Evolutionary conservation across 2,888 invertebrate genomes (phyloP).

Genomic region (Gandaritis pyraliata): DNA sequence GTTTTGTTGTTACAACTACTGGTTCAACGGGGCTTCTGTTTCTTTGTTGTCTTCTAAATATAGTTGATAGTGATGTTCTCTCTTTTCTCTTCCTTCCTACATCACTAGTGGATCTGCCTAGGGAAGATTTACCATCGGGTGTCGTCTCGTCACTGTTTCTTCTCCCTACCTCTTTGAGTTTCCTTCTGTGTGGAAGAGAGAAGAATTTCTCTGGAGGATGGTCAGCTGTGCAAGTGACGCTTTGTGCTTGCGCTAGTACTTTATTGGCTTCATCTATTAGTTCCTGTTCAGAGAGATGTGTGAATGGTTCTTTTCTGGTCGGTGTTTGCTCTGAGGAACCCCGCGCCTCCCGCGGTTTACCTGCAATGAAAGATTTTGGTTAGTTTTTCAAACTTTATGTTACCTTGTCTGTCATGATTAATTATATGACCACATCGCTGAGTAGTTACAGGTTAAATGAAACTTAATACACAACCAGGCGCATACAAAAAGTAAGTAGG

Average conservation of each 20-base stretch:
- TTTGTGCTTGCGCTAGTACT: slow-evolving; percentile 89
- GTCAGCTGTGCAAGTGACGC: slow-evolving; percentile 87
- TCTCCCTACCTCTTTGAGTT: slow-evolving; percentile 74
- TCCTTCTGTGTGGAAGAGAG: slow-evolving; percentile 87
- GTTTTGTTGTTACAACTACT: slow-evolving; percentile 76
- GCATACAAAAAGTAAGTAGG: slow-evolving; percentile 21
- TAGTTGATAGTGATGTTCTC: slow-evolving; percentile 86
- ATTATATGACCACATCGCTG: too few relatives aligned
- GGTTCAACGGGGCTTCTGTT: slow-evolving; percentile 79
- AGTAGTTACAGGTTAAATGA: slow-evolving; percentile 4
- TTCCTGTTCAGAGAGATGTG: slow-evolving; percentile 88
- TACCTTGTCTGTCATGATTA: slow-evolving; percentile 3
- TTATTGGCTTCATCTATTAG: slow-evolving; percentile 90
- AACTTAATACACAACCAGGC: slow-evolving; percentile 1
- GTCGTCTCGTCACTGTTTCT: slow-evolving; percentile 84
- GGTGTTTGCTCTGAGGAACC: slow-evolving; percentile 65
- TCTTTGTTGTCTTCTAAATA: slow-evolving; percentile 86
- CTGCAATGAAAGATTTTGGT: slow-evolving; percentile 57
- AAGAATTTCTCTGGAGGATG: slow-evolving; percentile 86
- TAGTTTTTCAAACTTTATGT: not conserved
- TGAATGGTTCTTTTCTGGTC: slow-evolving; percentile 83
- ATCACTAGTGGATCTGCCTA: slow-evolving; percentile 85
- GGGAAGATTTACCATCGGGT: slow-evolving; percentile 64
- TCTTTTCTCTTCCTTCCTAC: slow-evolving; percentile 80
- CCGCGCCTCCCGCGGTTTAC: slow-evolving; percentile 77